These are phyloP conservation scores for Drosophila tripunctata DNA, from an alignment of 2,888 invertebrate species.

Conservation along the genomic window DNA sequence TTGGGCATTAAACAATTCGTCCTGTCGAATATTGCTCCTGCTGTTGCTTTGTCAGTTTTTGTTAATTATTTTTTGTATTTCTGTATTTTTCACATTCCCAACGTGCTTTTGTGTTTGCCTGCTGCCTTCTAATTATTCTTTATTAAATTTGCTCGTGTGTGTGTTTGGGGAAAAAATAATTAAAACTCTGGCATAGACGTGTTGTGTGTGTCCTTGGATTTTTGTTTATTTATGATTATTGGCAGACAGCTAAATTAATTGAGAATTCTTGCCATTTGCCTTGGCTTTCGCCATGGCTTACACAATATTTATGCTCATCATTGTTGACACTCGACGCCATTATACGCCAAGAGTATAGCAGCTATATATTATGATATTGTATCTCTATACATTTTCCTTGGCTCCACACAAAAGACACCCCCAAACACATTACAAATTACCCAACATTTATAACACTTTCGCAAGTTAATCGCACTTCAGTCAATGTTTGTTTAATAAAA, in stretches of 20 bases:
- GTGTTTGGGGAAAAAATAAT: slow-evolving; percentile 53
- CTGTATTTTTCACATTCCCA: slow-evolving; percentile 46
- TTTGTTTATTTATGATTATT: slow-evolving; percentile 74
- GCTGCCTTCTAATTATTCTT: slow-evolving; percentile 69
- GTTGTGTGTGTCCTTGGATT: slow-evolving; percentile 31
- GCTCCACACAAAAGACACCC: background rate
- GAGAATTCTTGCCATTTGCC: slow-evolving; percentile 46
- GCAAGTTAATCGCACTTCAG: slow-evolving; percentile 72
- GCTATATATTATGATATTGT: slow-evolving; percentile 18
- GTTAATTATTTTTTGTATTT: slow-evolving; percentile 66
- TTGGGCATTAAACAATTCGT: slow-evolving; percentile 14
- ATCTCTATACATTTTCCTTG: slow-evolving; percentile 19
- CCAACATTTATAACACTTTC: slow-evolving; percentile 72
- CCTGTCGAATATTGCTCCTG: slow-evolving; percentile 32
- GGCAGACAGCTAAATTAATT: slow-evolving; percentile 69
- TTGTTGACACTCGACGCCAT: slow-evolving; percentile 47
- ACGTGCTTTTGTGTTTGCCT: slow-evolving; percentile 19
- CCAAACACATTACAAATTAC: slow-evolving; percentile 51
- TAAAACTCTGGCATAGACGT: slow-evolving; percentile 52
- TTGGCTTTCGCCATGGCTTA: slow-evolving; percentile 19
- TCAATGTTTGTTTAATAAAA: slow-evolving; percentile 74
- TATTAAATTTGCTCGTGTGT: slow-evolving; percentile 64
- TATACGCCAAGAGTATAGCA: slow-evolving; percentile 6
- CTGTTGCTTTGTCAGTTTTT: slow-evolving; percentile 56
- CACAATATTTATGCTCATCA: slow-evolving; percentile 52